phyloP scores from a whole-genome alignment of 2,113 vertebrate genomes.

The Ammospiza nelsoni region DNA sequence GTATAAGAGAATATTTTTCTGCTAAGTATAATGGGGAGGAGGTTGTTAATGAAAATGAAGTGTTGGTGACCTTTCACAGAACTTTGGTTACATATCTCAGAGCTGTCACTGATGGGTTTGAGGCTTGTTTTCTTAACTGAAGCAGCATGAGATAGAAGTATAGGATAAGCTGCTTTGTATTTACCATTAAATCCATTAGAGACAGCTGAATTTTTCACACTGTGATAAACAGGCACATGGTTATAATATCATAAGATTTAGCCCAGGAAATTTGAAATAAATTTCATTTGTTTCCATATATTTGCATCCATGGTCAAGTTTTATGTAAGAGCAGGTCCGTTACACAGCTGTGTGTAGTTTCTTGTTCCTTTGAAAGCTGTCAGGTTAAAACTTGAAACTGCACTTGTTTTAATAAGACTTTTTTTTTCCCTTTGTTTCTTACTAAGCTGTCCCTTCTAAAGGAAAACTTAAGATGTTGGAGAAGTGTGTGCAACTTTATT shows the following conservation, averaged over 20 bases:
- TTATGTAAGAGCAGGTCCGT: neutral
- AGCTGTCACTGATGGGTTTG: neutral
- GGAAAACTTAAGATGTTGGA: neutral
- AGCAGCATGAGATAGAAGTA: neutral
- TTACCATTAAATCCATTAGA: neutral
- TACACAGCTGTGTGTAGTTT: rapidly evolving
- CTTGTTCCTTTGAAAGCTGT: neutral
- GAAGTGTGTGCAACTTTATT: neutral
- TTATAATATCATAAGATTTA: neutral
- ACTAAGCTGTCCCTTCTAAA: neutral
- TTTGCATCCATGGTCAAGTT: neutral
- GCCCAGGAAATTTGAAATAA: neutral
- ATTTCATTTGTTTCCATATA: neutral
- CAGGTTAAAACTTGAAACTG: neutral
- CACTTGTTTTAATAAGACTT: neutral
- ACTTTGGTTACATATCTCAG: neutral
- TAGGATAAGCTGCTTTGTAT: neutral
- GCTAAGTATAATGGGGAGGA: neutral
- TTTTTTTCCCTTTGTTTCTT: neutral
- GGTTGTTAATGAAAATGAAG: neutral
- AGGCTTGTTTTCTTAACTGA: neutral
- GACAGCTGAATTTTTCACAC: neutral
- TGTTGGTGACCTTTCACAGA: neutral
- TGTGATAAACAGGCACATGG: neutral
- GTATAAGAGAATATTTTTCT: neutral